Evolutionary conservation across 1,140 invertebrate genomes (phyloP), one percentile per base, ranked within the genome.

Genomic region (Chrysoperla carnea): DNA sequence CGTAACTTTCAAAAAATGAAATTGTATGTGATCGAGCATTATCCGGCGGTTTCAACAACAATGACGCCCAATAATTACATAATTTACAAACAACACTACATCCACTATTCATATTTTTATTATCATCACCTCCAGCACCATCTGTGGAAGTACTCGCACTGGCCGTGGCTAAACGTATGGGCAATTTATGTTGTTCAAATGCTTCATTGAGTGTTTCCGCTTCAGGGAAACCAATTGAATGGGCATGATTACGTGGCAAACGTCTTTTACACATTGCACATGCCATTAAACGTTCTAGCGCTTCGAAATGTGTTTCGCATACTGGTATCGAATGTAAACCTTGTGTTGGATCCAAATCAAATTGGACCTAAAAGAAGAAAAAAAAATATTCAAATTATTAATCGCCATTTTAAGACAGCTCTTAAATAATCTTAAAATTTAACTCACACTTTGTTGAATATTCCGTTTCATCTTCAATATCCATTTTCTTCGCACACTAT

Each of bases 401-500:
- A 41, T 8, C 3, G n/a, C n/a, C n/a, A n/a, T n/a, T n/a, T n/a
- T n/a, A n/a, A n/a, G n/a, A n/a, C n/a, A n/a, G n/a, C n/a, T n/a
- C n/a, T n/a, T n/a, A n/a, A n/a, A n/a, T n/a, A n/a, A n/a, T n/a
- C n/a, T n/a, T n/a, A n/a, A n/a, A n/a, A n/a, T n/a, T 23, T 23
- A 4, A 11, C 31, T 33, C 6, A 33, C 31, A 33, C n/a, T 9
- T 11, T 33, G 8, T 33, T 33, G 31, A 11, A 33, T 11, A 33
- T 33, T 33, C 8, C 31, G 31, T 39, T 76, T 70, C 57, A 82
- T 74, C 59, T 81, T 80, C 29, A 78, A 68, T 29, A 84, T 71
- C 76, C 81, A 84, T 56, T 85, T 84, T 28, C 81, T 69, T 35
- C 81, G 72, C 1, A 85, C 68, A 44, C 75, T 72, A 58, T 81